Conservation (phyloP, 2,888 invertebrate species). For the Anoncus sp. region DNA sequence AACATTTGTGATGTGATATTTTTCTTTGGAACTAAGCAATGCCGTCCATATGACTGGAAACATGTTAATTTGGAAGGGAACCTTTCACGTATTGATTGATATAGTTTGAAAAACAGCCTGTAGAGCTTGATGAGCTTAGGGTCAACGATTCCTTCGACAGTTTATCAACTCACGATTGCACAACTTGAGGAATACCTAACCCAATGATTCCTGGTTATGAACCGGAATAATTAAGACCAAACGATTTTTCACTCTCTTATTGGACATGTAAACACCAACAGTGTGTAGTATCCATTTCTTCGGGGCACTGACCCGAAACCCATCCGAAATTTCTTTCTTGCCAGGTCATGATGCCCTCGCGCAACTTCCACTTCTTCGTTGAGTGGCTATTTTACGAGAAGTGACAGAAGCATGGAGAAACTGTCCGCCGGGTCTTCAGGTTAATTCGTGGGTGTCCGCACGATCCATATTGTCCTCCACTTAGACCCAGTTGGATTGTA, state of each 20-base stretch:
- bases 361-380: slow-evolving; percentile 5
- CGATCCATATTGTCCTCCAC: slow-evolving; percentile 69
- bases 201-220: slow-evolving; percentile 16
- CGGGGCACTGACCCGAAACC: slow-evolving; percentile 53
- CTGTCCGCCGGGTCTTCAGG: slow-evolving; percentile 32
- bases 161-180: background rate
- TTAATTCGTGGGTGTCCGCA: slow-evolving; percentile 73
- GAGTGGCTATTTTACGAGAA: slow-evolving; percentile 25
- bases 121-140: background rate
- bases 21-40: no score
- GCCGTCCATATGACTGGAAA: no score
- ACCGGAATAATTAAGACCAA: slow-evolving; percentile 6
- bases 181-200: background rate
- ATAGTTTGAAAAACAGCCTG: background rate
- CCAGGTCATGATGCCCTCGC: slow-evolving; percentile 54
- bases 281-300: slow-evolving; percentile 17
- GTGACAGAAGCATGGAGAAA: slow-evolving; percentile 16
- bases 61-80: no score
- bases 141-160: background rate
- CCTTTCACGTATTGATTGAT: background rate
- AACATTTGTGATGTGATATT: background rate
- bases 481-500: slow-evolving; percentile 50
- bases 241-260: slow-evolving; percentile 8
- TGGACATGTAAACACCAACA: background rate
- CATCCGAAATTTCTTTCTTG: slow-evolving; percentile 47